phyloP scores from a whole-genome alignment of 1,140 invertebrate genomes.

The Contarinia nasturtii region DNA sequence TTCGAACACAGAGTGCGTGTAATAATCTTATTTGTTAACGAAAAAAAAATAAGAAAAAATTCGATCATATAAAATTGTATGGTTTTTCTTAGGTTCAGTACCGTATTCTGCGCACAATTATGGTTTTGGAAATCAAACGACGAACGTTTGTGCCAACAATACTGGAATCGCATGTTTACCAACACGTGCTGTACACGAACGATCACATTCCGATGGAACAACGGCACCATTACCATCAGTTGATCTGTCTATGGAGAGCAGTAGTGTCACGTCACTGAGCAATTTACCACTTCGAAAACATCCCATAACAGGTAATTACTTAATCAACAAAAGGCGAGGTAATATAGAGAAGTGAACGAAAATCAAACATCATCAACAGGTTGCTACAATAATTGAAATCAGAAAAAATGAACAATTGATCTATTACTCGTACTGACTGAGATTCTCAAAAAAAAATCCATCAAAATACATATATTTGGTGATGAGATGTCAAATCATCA shows the following conservation, averaged over 20 bases:
- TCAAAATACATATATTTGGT: too few species aligned
- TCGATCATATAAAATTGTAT: background rate
- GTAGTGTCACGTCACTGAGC: constrained; percentile 81
- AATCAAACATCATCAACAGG: too few species aligned
- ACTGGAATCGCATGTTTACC: constrained; percentile 9
- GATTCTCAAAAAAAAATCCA: too few species aligned
- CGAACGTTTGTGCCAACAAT: constrained; percentile 5
- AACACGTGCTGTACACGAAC: constrained; percentile 48
- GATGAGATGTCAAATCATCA: too few species aligned
- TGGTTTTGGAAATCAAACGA: constrained; percentile 9
- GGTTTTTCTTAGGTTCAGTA: background rate
- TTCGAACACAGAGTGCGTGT: too few species aligned
- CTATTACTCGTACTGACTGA: too few species aligned
- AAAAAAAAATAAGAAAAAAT: too few species aligned
- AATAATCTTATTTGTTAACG: too few species aligned
- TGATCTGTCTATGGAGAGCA: constrained; percentile 82
- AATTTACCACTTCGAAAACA: constrained; percentile 77
- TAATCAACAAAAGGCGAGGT: too few species aligned
- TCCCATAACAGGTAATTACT: constrained; percentile 60
- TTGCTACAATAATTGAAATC: too few species aligned
- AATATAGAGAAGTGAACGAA: too few species aligned
- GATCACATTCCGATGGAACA: constrained; percentile 78
- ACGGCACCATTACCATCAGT: constrained; percentile 60
- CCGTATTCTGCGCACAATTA: constrained; percentile 1
- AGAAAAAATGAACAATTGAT: too few species aligned